Evolutionary conservation across 35 echinoderm and acorn worm species (phyloP).

Genomic region (Apostichopus japonicus): DNA sequence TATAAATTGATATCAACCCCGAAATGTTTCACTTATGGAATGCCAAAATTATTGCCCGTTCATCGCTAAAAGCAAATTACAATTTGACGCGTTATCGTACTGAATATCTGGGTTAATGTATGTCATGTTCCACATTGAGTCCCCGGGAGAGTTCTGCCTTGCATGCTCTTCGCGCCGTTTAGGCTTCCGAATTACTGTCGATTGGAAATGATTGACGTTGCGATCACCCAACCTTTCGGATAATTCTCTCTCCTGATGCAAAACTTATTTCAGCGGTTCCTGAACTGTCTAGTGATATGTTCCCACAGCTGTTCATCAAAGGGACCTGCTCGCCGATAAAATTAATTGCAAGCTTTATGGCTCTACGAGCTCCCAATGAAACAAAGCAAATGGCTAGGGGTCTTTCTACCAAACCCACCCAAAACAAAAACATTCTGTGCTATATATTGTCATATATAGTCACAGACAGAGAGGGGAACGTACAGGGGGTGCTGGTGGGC

Average conservation of each 20-base stretch:
- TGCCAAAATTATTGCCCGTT: background rate
- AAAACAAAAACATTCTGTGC: too few relatives aligned
- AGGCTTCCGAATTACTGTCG: background rate
- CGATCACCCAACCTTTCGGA: background rate
- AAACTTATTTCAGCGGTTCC: background rate
- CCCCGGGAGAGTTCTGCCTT: background rate
- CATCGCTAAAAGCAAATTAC: background rate
- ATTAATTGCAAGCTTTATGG: background rate
- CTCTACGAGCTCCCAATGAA: too few relatives aligned
- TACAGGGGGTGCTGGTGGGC: too few relatives aligned
- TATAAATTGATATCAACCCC: background rate
- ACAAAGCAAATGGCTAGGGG: too few relatives aligned
- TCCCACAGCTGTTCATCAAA: constrained; percentile 16
- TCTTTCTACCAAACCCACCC: too few relatives aligned
- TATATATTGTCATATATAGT: too few relatives aligned
- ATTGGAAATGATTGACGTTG: background rate
- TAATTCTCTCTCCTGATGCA: background rate
- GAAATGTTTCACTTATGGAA: too few relatives aligned
- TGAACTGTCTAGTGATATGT: background rate
- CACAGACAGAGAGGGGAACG: too few relatives aligned
- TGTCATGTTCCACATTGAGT: background rate
- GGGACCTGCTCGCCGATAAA: constrained; percentile 4
- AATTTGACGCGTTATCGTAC: background rate
- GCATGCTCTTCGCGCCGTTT: background rate
- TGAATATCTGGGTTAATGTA: constrained; percentile 5